Evolutionary conservation across 2,888 invertebrate species (phyloP).

Genomic region (Heliconius cydno): DNA sequence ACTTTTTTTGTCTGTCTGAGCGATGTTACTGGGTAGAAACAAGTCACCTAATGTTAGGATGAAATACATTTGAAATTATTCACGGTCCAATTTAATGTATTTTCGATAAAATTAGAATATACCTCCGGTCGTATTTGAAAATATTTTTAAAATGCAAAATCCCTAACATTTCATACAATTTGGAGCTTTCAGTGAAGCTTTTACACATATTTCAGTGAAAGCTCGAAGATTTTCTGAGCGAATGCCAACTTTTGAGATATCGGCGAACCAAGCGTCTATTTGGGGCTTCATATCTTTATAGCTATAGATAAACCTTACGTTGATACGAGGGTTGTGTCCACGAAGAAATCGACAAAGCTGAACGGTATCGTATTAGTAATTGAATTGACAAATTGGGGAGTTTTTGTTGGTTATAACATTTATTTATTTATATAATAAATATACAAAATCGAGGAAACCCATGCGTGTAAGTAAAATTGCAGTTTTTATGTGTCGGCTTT

Average conservation of each 20-base stretch:
- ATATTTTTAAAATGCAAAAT: constrained; percentile 12
- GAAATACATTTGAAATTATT: not conserved
- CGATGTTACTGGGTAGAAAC: no score
- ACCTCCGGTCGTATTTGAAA: not conserved
- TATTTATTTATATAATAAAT: not conserved
- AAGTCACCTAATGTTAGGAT: no score
- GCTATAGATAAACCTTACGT: constrained; percentile 39
- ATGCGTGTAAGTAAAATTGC: not conserved
- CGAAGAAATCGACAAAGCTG: constrained; percentile 8
- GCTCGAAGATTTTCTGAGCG: constrained; percentile 39
- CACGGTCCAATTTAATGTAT: not conserved
- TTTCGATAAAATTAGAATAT: not conserved
- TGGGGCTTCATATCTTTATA: constrained; percentile 34
- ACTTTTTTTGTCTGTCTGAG: no score
- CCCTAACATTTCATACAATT: constrained; percentile 8
- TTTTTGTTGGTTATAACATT: not conserved
- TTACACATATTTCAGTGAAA: constrained; percentile 39
- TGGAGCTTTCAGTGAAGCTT: constrained; percentile 18
- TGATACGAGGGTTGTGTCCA: constrained; percentile 42
- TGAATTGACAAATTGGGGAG: constrained; percentile 7
- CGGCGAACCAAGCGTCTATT: constrained; percentile 36
- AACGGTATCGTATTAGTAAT: constrained; percentile 14
- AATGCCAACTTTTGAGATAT: constrained; percentile 42
- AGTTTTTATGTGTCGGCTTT: not conserved
- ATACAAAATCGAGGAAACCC: no score